Evolutionary conservation across 2,113 vertebrate species (phyloP), one percentile per base, ranked within the genome.

Genomic region (Phaethon lepturus): DNA sequence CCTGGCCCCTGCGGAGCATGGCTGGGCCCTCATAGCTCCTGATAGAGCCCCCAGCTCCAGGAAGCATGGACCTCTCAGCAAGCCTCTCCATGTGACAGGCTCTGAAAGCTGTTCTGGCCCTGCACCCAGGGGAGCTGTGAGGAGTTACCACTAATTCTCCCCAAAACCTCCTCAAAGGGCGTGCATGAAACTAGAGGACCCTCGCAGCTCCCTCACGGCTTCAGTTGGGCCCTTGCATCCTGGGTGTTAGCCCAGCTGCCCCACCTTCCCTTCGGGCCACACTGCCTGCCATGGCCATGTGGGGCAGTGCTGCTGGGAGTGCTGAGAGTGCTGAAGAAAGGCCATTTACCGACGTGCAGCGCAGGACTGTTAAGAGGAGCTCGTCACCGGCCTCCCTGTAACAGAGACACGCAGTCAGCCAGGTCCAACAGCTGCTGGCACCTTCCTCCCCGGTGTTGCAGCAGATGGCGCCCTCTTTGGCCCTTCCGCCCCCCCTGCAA

Each of bases 361-460:
- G 98, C 90, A 99, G 98, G 93, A 99, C 78, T 5, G 99, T 99
- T 95, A 99, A 95, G 33, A 95, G 98, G 90, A 99, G 98, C 91
- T 98, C 98, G 24, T 99, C 99, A 40, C 98, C 98, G 7, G 99
- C 97, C 67, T 99, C 98, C 98, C 99, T 99, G 98, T 31, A 94
- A 84, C 20, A 96, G 16, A 97, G 50, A 95, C 45, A 82, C 3
- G 10, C 1, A 53, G 80, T 97, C 40, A 89, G 62, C 78, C 12
- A 5, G 20, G 49, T 13, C 19, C 15, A 58, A 71, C 33, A 82
- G 59, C 24, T 17, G 22, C 40, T 7, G 0, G 2, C 0, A 0
- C 26, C 26, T 11, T 45, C 44, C 16, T 56, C 25, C 26, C 42
- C 66, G 20, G 8, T 16, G 17, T 10, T 1, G 0, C 2, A 3